Evolutionary conservation across 2,797 vertebrate genomes (phyloP).

Genomic region (Spinibarbus caldwelli): DNA sequence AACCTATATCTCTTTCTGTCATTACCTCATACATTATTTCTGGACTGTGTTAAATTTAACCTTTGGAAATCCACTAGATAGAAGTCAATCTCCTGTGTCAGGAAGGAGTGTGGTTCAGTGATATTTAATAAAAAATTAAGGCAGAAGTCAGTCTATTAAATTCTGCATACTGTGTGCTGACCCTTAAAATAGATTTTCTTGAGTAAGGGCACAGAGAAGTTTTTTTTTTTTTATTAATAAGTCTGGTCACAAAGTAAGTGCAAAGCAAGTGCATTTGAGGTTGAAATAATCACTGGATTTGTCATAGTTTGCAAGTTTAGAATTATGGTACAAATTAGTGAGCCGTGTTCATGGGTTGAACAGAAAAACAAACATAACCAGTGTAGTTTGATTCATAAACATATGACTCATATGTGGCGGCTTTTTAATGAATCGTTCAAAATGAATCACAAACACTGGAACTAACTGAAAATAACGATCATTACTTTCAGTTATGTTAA

Average conservation of each 20-base stretch:
- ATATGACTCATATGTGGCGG: not conserved
- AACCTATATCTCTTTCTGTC: slow-evolving; percentile 16
- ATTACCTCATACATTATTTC: slow-evolving; percentile 41
- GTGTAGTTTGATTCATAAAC: not conserved
- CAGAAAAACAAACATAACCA: not conserved
- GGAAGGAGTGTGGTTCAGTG: slow-evolving; percentile 11
- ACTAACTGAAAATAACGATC: not conserved
- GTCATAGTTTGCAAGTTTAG: not conserved
- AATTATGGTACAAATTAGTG: not conserved
- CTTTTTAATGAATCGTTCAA: not conserved
- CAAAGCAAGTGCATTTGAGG: not conserved
- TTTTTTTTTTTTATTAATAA: not conserved
- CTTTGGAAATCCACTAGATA: slow-evolving; percentile 62
- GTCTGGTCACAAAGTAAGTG: not conserved
- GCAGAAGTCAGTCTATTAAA: slow-evolving; percentile 8
- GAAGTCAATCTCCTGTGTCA: slow-evolving; percentile 41
- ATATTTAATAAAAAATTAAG: not conserved
- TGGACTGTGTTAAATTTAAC: slow-evolving; percentile 52
- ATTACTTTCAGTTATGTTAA: not conserved
- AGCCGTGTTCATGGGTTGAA: not conserved
- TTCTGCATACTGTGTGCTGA: slow-evolving; percentile 26
- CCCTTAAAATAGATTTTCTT: not conserved
- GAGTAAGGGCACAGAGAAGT: not conserved
- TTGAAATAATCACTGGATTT: not conserved
- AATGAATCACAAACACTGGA: not conserved